phyloP scores from a whole-genome alignment of 2,888 invertebrate species.

The Temnothorax unifasciatus region DNA sequence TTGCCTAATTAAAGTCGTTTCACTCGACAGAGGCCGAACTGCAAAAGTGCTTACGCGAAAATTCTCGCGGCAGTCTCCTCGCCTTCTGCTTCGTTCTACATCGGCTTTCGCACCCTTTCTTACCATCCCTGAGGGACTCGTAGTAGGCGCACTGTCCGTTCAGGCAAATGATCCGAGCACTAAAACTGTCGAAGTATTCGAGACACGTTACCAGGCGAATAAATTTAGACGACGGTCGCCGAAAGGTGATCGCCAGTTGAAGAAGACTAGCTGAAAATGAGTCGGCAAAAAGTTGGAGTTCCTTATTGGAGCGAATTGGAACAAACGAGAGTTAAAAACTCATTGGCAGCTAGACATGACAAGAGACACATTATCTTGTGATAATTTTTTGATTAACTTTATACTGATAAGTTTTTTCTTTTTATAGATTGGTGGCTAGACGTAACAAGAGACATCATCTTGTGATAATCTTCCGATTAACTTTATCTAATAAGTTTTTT shows the following conservation, averaged over 20 bases:
- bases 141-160: slow-evolving; percentile 15
- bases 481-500: not conserved
- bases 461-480: not conserved
- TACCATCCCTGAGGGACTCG: not conserved
- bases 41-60: slow-evolving; percentile 76
- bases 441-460: not conserved
- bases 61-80: slow-evolving; percentile 61
- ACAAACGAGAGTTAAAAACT: slow-evolving; percentile 6
- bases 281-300: not conserved
- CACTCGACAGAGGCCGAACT: slow-evolving; percentile 70
- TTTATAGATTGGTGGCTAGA: not conserved
- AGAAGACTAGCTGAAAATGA: not conserved
- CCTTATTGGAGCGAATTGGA: not conserved
- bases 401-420: not conserved
- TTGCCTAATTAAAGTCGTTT: slow-evolving; percentile 80
- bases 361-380: not conserved
- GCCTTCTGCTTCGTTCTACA: slow-evolving; percentile 20
- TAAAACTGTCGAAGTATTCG: slow-evolving; percentile 51
- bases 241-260: not conserved
- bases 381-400: slow-evolving; percentile 8
- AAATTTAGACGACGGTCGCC: not conserved
- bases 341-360: not conserved
- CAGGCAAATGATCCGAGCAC: slow-evolving; percentile 51
- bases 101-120: not conserved
- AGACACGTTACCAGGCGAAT: slow-evolving; percentile 35